Evolutionary conservation across 2,888 invertebrate genomes (phyloP).

Genomic region (Agonopterix subpropinquella): DNA sequence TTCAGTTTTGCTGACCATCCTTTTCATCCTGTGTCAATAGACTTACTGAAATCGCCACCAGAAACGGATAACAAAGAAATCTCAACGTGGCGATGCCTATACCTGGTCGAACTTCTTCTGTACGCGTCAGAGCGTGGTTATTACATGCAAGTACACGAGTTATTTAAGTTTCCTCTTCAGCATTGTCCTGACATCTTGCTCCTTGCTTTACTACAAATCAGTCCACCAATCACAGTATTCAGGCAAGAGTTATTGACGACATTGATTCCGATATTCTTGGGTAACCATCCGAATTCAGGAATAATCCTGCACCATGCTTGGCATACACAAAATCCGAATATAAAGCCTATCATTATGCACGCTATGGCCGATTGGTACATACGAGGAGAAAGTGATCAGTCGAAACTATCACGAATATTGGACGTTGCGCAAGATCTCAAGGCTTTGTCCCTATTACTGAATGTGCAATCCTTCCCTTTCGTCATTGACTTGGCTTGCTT

Average conservation of each 20-base stretch:
- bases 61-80: slow-evolving; percentile 97
- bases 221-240: slow-evolving; percentile 84
- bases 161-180: slow-evolving; percentile 93
- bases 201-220: slow-evolving; percentile 91
- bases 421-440: slow-evolving; percentile 97
- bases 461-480: slow-evolving; percentile 94
- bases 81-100: slow-evolving; percentile 94
- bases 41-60: slow-evolving; percentile 94
- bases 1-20: slow-evolving; percentile 96
- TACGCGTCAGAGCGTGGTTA: slow-evolving; percentile 92
- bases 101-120: slow-evolving; percentile 91
- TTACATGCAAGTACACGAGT: slow-evolving; percentile 87
- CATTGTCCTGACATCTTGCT: slow-evolving; percentile 96
- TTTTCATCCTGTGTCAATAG: slow-evolving; percentile 89
- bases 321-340: slow-evolving; percentile 85
- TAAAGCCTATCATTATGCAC: slow-evolving; percentile 92
- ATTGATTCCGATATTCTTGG: slow-evolving; percentile 94
- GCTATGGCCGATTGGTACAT: slow-evolving; percentile 99
- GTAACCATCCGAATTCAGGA: slow-evolving; percentile 97
- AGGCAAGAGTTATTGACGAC: slow-evolving; percentile 91
- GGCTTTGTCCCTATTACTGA: slow-evolving; percentile 92
- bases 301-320: slow-evolving; percentile 98
- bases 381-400: slow-evolving; percentile 94
- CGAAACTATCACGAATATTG: slow-evolving; percentile 92
- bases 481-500: slow-evolving; percentile 98